Evolutionary conservation across 2,113 vertebrate species (phyloP).

Genomic region (Okapia johnstoni): DNA sequence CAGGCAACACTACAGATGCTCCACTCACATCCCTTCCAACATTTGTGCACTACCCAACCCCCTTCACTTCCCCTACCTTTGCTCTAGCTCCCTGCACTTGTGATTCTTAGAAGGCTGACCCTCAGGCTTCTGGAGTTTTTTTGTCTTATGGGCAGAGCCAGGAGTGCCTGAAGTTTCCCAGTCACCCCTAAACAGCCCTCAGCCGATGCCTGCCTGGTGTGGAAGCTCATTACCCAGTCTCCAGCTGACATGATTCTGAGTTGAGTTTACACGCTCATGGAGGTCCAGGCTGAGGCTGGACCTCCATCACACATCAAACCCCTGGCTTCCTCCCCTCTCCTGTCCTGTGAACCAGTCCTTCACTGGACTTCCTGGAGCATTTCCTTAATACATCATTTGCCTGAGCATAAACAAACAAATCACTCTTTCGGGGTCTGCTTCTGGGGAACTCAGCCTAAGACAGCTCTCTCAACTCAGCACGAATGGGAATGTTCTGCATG

Average conservation of each 20-base stretch:
- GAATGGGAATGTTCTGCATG: not conserved
- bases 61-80: not conserved
- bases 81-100: not conserved
- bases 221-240: not conserved
- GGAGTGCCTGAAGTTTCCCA: not conserved
- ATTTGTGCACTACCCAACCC: accelerated
- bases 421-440: not conserved
- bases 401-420: not conserved
- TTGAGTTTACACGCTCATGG: not conserved
- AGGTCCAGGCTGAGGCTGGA: not conserved
- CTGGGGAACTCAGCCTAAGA: not conserved
- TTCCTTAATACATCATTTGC: not conserved
- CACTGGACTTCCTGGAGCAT: not conserved
- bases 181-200: not conserved
- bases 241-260: not conserved
- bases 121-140: not conserved
- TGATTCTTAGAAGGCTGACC: not conserved
- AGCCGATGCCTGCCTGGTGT: not conserved
- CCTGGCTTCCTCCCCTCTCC: not conserved
- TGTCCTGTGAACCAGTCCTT: not conserved
- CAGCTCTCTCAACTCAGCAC: not conserved
- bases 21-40: not conserved
- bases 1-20: accelerated
- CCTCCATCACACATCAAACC: not conserved
- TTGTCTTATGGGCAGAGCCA: not conserved